phyloP scores from a whole-genome alignment of 2,797 vertebrate species.

The Pseudopleuronectes americanus region DNA sequence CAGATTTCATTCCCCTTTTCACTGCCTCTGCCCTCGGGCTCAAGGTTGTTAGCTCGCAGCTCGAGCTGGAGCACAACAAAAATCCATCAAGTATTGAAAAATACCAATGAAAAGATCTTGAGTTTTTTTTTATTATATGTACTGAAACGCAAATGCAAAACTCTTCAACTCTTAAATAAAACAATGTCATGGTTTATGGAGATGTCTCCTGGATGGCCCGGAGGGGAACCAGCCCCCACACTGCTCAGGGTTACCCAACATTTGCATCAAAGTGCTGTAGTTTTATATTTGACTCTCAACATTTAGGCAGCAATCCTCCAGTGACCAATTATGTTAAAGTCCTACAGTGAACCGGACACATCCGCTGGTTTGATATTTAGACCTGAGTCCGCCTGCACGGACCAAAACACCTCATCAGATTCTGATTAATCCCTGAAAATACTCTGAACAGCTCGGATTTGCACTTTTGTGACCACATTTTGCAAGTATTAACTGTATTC shows the following conservation, averaged over 20 bases:
- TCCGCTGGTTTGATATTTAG: background rate
- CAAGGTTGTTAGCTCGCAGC: background rate
- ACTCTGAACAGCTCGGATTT: background rate
- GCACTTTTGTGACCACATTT: background rate
- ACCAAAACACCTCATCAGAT: background rate
- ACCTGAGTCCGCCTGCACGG: background rate
- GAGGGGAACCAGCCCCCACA: background rate
- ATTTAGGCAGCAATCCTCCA: background rate
- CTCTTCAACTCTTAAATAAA: background rate
- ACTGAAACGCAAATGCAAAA: background rate
- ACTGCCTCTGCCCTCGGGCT: background rate
- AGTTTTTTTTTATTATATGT: too few relatives aligned
- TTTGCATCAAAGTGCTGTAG: slow-evolving; percentile 1
- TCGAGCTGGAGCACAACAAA: background rate
- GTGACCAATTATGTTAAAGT: slow-evolving; percentile 11
- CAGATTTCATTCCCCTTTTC: background rate
- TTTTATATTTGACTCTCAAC: slow-evolving; percentile 10
- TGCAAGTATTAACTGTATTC: background rate
- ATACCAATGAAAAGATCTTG: background rate
- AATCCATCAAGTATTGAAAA: background rate
- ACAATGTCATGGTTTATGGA: background rate
- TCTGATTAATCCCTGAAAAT: background rate
- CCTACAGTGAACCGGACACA: background rate
- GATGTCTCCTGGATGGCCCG: background rate
- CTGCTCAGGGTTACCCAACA: background rate